Evolutionary conservation across 2,113 vertebrate species (phyloP).

Genomic region (Zosterops borbonicus): DNA sequence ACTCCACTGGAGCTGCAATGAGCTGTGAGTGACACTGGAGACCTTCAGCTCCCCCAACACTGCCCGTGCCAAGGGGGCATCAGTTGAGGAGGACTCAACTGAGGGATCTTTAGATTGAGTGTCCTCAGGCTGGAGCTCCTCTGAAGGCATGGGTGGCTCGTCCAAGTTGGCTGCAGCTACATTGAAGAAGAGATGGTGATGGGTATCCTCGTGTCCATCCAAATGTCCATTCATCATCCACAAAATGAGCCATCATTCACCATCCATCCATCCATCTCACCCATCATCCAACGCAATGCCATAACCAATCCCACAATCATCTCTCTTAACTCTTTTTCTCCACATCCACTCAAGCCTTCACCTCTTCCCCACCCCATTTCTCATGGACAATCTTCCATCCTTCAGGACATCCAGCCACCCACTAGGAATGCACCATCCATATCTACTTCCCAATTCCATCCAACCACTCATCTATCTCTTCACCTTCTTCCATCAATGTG

Average conservation of each 20-base stretch:
- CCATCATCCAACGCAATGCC: neutral
- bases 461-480: neutral
- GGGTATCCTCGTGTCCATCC: neutral
- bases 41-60: neutral
- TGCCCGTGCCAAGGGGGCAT: accelerated
- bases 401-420: neutral
- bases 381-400: neutral
- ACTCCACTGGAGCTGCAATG: neutral
- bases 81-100: neutral
- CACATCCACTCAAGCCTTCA: neutral
- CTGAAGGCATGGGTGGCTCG: neutral
- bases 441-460: neutral
- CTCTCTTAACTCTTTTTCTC: neutral
- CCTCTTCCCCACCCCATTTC: neutral
- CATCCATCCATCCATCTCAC: neutral
- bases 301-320: neutral
- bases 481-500: neutral
- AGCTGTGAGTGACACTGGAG: neutral
- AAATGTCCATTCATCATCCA: neutral
- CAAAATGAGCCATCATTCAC: neutral
- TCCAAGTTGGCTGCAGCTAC: neutral
- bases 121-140: neutral
- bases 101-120: too few species aligned
- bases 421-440: neutral
- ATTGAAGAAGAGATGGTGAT: neutral